phyloP scores from a whole-genome alignment of 2,888 invertebrate genomes.

The Chalcosyrphus nemorum region DNA sequence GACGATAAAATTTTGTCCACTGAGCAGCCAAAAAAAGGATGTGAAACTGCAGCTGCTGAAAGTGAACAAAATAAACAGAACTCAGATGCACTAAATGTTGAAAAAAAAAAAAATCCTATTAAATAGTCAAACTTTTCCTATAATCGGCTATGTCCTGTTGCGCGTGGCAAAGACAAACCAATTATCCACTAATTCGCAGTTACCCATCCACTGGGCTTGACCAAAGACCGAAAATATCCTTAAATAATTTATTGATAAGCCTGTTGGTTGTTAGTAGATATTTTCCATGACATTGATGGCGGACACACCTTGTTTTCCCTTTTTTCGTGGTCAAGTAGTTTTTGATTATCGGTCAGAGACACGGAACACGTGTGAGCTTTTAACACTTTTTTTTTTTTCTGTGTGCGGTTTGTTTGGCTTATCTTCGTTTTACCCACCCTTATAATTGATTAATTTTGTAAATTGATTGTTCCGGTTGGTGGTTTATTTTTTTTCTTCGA shows the following conservation, averaged over 20 bases:
- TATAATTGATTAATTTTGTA: conserved; percentile 47
- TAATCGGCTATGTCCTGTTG: background rate
- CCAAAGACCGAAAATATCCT: background rate
- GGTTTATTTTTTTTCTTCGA: conserved; percentile 32
- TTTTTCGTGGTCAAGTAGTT: conserved; percentile 2
- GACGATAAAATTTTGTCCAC: background rate
- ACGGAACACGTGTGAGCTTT: conserved; percentile 60
- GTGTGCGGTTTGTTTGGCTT: background rate
- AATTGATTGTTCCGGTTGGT: conserved; percentile 53
- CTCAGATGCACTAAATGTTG: too few relatives aligned
- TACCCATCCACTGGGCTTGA: background rate
- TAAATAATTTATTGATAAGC: conserved; percentile 17
- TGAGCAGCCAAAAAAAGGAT: background rate
- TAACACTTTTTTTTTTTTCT: conserved; percentile 35
- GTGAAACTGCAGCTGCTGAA: conserved; percentile 8
- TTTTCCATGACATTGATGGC: background rate
- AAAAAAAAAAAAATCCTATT: too few relatives aligned
- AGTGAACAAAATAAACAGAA: background rate
- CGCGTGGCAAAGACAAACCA: background rate
- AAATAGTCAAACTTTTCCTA: too few relatives aligned
- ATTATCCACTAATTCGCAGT: background rate
- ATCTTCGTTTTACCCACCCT: background rate
- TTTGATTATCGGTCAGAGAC: conserved; percentile 38
- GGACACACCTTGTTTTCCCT: background rate
- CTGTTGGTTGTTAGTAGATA: background rate